These are phyloP conservation scores for Drosophila busckii DNA, from an alignment of 1,140 invertebrate genomes.

Conservation along the genomic window DNA sequence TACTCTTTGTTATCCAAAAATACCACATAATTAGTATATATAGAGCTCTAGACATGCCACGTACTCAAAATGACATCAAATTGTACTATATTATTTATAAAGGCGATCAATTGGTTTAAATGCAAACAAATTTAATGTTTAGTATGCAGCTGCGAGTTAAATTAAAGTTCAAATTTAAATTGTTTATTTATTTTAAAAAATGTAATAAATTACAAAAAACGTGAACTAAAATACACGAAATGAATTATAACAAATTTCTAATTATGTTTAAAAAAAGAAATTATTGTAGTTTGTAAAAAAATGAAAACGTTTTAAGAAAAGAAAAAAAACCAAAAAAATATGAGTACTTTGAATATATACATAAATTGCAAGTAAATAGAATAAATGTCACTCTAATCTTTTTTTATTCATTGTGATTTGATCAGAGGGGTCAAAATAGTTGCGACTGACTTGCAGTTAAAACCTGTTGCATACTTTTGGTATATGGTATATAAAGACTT, in stretches of 20 bases:
- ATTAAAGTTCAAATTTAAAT: conserved; percentile 45
- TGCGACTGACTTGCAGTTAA: too few relatives aligned
- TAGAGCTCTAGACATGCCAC: conserved; percentile 51
- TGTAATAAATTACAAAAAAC: conserved; percentile 1
- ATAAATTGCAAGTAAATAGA: conserved; percentile 75
- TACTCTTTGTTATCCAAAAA: conserved; percentile 28
- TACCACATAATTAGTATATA: conserved; percentile 3
- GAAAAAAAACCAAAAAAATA: conserved; percentile 38
- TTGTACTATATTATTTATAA: conserved; percentile 33
- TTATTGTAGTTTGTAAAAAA: conserved; percentile 72
- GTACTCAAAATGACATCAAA: conserved; percentile 67
- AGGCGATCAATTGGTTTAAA: conserved; percentile 37
- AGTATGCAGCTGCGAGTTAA: conserved; percentile 23
- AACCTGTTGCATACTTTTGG: too few relatives aligned
- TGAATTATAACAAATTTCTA: conserved; percentile 59
- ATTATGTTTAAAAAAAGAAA: conserved; percentile 61
- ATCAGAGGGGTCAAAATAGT: too few relatives aligned
- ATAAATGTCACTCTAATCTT: conserved; percentile 73
- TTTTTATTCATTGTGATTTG: conserved; percentile 59
- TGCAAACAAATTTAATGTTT: conserved; percentile 14
- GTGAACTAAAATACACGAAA: conserved; percentile 45
- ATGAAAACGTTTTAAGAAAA: conserved; percentile 50
- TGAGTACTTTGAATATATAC: conserved; percentile 71
- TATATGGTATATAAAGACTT: too few relatives aligned
- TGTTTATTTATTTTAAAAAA: conserved; percentile 45